Percentiles rank a stretch among this genome's conserved stretches.
These are phyloP conservation scores for Thomomys bottae DNA, from an alignment of 2,113 vertebrate species.

Conservation along the genomic window DNA sequence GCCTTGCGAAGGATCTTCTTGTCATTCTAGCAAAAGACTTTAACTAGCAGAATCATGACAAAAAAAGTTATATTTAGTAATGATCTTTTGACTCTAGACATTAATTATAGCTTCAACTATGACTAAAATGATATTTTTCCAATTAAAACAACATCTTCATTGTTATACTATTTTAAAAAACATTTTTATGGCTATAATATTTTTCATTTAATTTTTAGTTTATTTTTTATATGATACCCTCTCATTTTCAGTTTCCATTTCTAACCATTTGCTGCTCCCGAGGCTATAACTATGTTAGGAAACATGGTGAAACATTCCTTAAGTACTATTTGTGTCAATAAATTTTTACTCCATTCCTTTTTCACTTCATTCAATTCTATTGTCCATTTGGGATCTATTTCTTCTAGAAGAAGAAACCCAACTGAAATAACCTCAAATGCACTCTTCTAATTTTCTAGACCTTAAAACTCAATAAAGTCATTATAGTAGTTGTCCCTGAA, in stretches of 20 bases:
- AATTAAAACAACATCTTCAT: background rate
- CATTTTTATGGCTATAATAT: background rate
- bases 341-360: background rate
- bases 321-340: background rate
- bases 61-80: background rate
- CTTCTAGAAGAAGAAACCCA: background rate
- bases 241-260: background rate
- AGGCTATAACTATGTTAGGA: background rate
- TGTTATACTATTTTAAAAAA: background rate
- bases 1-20: background rate
- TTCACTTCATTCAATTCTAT: background rate
- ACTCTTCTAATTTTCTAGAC: conserved; percentile 29
- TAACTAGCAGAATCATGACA: background rate
- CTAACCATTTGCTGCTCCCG: background rate
- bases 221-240: background rate
- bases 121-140: background rate
- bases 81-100: background rate
- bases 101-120: background rate
- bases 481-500: background rate
- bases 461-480: background rate
- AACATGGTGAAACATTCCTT: background rate
- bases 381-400: background rate
- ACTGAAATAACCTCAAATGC: conserved; percentile 31
- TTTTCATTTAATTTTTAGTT: background rate
- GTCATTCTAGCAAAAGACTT: background rate